These are phyloP conservation scores for Anisognathus igniventris DNA, from an alignment of 2,797 vertebrate species.

Conservation along the genomic window DNA sequence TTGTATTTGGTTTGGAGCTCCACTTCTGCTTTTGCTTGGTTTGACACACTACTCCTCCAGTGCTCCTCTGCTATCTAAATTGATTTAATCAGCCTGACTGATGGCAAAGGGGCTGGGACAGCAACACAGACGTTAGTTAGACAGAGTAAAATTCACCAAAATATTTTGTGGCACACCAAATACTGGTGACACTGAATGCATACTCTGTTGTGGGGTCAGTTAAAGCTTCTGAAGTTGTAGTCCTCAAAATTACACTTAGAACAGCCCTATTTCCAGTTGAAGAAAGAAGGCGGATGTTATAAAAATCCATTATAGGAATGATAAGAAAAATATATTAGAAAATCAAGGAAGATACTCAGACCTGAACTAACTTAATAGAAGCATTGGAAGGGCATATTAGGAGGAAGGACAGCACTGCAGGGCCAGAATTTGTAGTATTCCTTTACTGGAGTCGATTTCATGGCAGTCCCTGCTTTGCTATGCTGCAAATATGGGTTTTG, in stretches of 20 bases:
- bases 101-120: neutral
- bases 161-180: neutral
- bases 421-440: neutral
- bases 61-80: neutral
- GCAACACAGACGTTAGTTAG: neutral
- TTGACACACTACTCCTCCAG: neutral
- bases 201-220: neutral
- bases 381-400: neutral
- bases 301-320: neutral
- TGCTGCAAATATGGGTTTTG: neutral
- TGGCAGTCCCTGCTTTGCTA: neutral
- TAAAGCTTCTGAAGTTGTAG: neutral
- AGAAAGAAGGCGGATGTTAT: neutral
- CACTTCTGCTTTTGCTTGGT: neutral
- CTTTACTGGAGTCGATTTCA: rapidly evolving
- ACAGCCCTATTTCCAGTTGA: neutral
- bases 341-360: neutral
- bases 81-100: neutral
- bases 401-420: neutral
- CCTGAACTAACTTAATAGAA: neutral
- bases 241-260: neutral
- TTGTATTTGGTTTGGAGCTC: neutral
- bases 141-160: neutral
- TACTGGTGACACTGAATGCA: neutral
- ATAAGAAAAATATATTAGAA: neutral